phyloP scores from a whole-genome alignment of 2,113 vertebrate species.

The Bucco capensis region DNA sequence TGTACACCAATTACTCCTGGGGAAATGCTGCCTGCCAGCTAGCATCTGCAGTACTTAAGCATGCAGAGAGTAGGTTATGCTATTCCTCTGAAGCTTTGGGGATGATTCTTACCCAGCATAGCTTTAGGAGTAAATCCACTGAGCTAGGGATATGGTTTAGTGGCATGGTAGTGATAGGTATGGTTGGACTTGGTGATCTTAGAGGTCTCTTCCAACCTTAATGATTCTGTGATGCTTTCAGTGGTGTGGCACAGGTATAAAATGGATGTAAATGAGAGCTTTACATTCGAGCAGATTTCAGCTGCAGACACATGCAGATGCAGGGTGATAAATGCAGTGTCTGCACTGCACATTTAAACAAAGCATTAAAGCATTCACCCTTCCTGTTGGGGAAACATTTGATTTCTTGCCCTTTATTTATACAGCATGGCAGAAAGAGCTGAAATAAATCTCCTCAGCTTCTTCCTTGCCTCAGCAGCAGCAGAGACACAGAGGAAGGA shows the following conservation, averaged over 20 bases:
- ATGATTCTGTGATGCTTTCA: too few relatives aligned
- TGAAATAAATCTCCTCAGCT: slow-evolving; percentile 46
- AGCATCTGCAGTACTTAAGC: not conserved
- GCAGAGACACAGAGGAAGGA: slow-evolving; percentile 33
- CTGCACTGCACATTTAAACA: slow-evolving; percentile 54
- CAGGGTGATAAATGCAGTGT: slow-evolving; percentile 51
- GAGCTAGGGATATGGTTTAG: too few relatives aligned
- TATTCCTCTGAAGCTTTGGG: not conserved
- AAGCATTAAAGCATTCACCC: slow-evolving; percentile 42
- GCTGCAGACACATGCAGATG: not conserved
- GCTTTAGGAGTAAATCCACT: not conserved
- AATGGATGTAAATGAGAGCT: not conserved
- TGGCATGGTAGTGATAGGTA: too few relatives aligned
- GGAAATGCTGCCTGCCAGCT: not conserved
- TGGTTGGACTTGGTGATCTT: too few relatives aligned
- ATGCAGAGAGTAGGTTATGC: not conserved
- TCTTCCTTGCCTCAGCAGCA: slow-evolving; percentile 27
- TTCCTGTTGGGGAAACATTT: slow-evolving; percentile 62
- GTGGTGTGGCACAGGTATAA: not conserved
- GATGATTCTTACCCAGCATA: not conserved
- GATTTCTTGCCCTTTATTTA: slow-evolving; percentile 37
- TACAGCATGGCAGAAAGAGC: slow-evolving; percentile 8
- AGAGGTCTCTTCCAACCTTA: too few relatives aligned
- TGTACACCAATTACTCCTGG: slow-evolving; percentile 22
- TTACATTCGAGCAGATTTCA: slow-evolving; percentile 9